Conservation (phyloP, 2,113 vertebrate species). For the Siniperca chuatsi region DNA sequence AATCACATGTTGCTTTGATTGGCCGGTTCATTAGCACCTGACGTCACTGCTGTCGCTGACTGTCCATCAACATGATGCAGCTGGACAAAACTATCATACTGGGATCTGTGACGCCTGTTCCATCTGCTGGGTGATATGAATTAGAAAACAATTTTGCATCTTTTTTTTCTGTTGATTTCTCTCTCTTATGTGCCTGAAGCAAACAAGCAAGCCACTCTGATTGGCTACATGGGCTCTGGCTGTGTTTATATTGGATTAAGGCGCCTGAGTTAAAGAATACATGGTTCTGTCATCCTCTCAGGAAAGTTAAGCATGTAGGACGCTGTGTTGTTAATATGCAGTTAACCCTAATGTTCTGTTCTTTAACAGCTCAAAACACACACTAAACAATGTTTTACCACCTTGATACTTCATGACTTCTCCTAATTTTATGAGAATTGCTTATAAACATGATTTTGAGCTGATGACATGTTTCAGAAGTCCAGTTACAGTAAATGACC, state of each 20-base stretch:
- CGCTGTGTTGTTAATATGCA: neutral
- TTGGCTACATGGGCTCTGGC: slow-evolving; percentile 43
- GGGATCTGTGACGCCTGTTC: slow-evolving; percentile 12
- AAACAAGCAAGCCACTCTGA: slow-evolving; percentile 2
- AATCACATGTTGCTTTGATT: slow-evolving; percentile 61
- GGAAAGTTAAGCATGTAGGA: neutral
- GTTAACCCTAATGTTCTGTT: neutral
- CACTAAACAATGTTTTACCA: too few relatives aligned
- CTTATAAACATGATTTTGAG: neutral
- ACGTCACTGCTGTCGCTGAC: slow-evolving; percentile 27
- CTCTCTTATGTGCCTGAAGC: slow-evolving; percentile 38
- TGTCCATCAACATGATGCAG: slow-evolving; percentile 57
- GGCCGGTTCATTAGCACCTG: slow-evolving; percentile 54
- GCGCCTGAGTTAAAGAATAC: slow-evolving; percentile 24
- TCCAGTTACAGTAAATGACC: neutral
- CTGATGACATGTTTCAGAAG: too few relatives aligned
- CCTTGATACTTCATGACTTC: neutral
- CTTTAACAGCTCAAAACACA: neutral
- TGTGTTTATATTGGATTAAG: slow-evolving; percentile 43
- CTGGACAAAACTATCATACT: slow-evolving; percentile 46
- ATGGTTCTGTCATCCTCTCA: neutral
- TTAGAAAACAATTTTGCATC: slow-evolving; percentile 64
- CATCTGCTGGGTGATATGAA: slow-evolving; percentile 49
- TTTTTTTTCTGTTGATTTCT: slow-evolving; percentile 57
- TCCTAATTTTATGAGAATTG: too few relatives aligned